phyloP scores from a whole-genome alignment of 1,140 invertebrate genomes.

The Drosophila micromelanica region DNA sequence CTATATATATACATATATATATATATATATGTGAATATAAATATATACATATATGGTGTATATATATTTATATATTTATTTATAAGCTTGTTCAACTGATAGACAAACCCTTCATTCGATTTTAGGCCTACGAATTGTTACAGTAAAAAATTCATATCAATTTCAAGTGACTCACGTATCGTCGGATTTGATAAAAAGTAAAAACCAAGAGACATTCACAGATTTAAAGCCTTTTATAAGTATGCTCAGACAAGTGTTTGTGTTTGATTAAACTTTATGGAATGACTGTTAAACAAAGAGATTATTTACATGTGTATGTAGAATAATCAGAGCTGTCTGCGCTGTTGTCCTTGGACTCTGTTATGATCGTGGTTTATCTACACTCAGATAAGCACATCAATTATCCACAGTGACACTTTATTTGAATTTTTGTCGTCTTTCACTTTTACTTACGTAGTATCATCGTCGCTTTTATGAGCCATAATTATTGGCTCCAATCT shows the following conservation, averaged over 20 bases:
- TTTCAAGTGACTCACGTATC: slow-evolving; percentile 28
- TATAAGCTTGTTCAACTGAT: slow-evolving; percentile 26
- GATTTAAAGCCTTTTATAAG: background rate
- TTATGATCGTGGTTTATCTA: slow-evolving; percentile 7
- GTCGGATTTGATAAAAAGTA: slow-evolving; percentile 4
- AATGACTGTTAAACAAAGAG: slow-evolving; percentile 5
- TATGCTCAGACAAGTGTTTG: slow-evolving; percentile 20
- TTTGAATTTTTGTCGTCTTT: slow-evolving; percentile 25
- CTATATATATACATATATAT: slow-evolving; percentile 6
- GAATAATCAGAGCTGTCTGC: background rate
- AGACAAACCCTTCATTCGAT: slow-evolving; percentile 51
- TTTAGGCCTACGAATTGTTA: slow-evolving; percentile 22
- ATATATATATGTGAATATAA: too few relatives aligned
- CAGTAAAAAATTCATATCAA: slow-evolving; percentile 14
- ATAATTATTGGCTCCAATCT: slow-evolving; percentile 35
- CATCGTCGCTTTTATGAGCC: slow-evolving; percentile 57
- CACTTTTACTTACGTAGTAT: slow-evolving; percentile 61
- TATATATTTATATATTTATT: slow-evolving; percentile 2
- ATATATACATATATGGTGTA: too few relatives aligned
- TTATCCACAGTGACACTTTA: background rate
- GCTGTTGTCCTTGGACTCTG: slow-evolving; percentile 8
- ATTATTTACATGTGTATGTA: background rate
- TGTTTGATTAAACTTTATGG: slow-evolving; percentile 38
- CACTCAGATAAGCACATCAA: background rate
- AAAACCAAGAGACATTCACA: background rate